Evolutionary conservation across 2,888 invertebrate species (phyloP).

Genomic region (Xiphydria camelus): DNA sequence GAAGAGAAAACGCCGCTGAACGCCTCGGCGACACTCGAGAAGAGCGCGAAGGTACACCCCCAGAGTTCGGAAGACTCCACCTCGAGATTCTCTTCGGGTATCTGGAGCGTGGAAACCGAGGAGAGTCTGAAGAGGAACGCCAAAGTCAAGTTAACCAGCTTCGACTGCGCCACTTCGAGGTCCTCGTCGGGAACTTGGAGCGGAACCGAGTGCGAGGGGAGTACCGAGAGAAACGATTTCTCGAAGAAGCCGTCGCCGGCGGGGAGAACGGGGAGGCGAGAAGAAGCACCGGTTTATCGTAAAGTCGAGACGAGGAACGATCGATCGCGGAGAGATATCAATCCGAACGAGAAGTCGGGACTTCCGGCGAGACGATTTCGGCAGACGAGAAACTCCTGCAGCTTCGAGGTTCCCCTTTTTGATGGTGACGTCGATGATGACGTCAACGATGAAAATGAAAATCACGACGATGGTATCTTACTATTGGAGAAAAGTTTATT

Average conservation of each 20-base stretch:
- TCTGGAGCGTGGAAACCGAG: too few species aligned
- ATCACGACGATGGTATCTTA: constrained; percentile 20
- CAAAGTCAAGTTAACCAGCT: neutral
- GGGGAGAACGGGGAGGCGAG: too few species aligned
- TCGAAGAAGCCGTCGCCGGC: too few species aligned
- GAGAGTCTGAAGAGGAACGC: neutral
- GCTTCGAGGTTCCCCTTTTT: constrained; percentile 30
- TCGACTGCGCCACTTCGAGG: neutral
- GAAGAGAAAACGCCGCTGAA: neutral
- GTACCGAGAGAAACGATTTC: neutral
- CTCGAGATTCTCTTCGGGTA: too few species aligned
- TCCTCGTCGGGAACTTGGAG: neutral
- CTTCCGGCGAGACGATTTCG: too few species aligned
- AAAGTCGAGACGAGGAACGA: neutral
- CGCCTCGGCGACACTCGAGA: neutral
- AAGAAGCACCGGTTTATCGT: too few species aligned
- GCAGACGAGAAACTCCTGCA: constrained; percentile 33
- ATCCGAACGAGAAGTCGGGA: constrained; percentile 4
- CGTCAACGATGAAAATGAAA: constrained; percentile 10
- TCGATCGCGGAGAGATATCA: neutral
- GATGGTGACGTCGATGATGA: constrained; percentile 14
- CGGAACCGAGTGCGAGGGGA: neutral
- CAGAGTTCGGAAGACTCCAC: neutral
- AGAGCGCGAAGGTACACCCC: neutral
- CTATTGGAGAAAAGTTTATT: constrained; percentile 8